These are phyloP conservation scores for Drosophila orosa DNA, from an alignment of 1,140 invertebrate species.

Conservation along the genomic window DNA sequence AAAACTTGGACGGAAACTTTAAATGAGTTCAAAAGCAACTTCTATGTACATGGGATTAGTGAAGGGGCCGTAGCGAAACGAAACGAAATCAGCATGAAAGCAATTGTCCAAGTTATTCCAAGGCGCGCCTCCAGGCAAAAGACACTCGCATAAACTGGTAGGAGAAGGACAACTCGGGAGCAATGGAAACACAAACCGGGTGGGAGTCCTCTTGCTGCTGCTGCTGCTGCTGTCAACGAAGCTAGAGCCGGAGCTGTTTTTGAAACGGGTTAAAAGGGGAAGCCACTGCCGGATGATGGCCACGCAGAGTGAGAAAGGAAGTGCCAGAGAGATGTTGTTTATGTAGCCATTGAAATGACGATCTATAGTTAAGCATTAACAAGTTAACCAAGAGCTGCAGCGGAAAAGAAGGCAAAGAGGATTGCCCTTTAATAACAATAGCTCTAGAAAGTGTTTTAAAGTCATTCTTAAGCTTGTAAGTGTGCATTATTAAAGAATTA, in stretches of 20 bases:
- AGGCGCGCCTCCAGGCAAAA: conserved; percentile 52
- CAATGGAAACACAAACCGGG: conserved; percentile 15
- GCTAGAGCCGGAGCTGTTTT: conserved; percentile 41
- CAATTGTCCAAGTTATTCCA: conserved; percentile 70
- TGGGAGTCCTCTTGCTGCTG: conserved; percentile 32
- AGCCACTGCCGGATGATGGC: conserved; percentile 27
- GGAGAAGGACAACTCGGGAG: conserved; percentile 11
- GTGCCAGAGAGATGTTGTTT: conserved; percentile 38
- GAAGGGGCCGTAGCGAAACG: conserved; percentile 22
- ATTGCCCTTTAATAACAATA: background rate
- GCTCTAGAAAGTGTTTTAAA: background rate
- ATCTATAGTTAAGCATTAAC: conserved; percentile 43
- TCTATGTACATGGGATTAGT: conserved; percentile 17
- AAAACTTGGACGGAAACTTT: conserved; percentile 59
- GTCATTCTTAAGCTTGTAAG: no score
- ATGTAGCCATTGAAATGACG: conserved; percentile 21
- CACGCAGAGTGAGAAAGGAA: conserved; percentile 12
- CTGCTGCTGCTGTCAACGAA: conserved; percentile 35
- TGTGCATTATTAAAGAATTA: background rate
- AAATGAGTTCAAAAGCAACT: conserved; percentile 39
- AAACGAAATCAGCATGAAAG: conserved; percentile 74
- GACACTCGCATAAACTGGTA: conserved; percentile 12
- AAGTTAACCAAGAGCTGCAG: conserved; percentile 19
- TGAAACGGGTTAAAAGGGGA: conserved; percentile 49
- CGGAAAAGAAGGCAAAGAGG: background rate